phyloP scores from a whole-genome alignment of 2,888 invertebrate genomes.

The Bembecia ichneumoniformis region DNA sequence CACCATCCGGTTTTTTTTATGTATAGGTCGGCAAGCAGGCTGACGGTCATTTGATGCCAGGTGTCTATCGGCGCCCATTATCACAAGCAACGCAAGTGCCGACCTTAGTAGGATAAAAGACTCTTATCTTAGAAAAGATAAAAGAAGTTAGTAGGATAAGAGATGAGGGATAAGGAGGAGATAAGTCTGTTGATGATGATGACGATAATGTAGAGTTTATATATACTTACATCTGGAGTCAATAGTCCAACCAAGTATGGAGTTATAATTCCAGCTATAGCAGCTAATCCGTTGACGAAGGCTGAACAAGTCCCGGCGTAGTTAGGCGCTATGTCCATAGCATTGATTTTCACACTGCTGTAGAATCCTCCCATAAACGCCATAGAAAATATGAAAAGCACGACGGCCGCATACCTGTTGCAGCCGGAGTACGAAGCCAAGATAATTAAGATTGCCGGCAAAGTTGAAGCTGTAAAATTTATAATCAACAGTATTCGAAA shows the following conservation, averaged over 20 bases:
- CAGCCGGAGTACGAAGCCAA: constrained; percentile 76
- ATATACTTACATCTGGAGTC: constrained; percentile 70
- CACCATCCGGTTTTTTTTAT: constrained; percentile 5
- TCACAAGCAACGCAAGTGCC: too few relatives aligned
- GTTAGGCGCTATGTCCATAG: constrained; percentile 76
- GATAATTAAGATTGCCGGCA: constrained; percentile 75
- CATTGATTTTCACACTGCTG: constrained; percentile 77
- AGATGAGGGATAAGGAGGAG: too few relatives aligned
- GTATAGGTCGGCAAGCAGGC: too few relatives aligned
- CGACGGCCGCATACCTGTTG: constrained; percentile 55
- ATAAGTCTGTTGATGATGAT: too few relatives aligned
- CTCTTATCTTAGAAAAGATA: too few relatives aligned
- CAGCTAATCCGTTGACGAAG: constrained; percentile 75
- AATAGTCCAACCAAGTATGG: constrained; percentile 74
- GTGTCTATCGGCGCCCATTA: too few relatives aligned
- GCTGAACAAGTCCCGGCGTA: constrained; percentile 77
- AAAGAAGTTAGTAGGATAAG: too few relatives aligned
- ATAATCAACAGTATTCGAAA: constrained; percentile 18
- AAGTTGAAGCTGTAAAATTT: constrained; percentile 66
- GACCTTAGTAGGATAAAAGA: too few relatives aligned
- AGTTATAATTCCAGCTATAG: constrained; percentile 73
- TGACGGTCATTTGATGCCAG: too few relatives aligned
- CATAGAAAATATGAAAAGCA: constrained; percentile 74
- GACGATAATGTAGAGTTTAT: too few relatives aligned
- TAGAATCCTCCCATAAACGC: constrained; percentile 80